Base-by-base conservation (phyloP, 2,888 invertebrate species). In the Athripsodes cinereus region DNA sequence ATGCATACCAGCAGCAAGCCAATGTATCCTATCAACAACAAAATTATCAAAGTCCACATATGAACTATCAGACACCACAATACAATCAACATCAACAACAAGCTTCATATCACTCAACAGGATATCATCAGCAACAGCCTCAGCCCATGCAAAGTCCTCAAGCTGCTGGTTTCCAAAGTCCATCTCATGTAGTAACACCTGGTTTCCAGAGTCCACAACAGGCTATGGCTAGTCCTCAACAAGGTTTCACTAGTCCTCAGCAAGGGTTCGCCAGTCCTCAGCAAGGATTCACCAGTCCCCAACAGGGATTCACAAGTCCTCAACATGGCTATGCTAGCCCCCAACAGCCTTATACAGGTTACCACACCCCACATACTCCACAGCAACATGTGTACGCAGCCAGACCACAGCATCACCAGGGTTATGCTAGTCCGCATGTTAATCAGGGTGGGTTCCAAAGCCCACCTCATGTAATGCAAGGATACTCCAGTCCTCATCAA, bases 231-330 rank as follows among this genome's bases (percentile, higher is more conserved):
- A 67, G 72, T 49, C 72, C 74, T 11, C 73, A 74, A 22, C 71
- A 71, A 19, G 78, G 74, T 49, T 78, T 74, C 58, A 75, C 73
- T 61, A 79, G 75, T 63, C 77, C 75, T 6, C 73, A 74, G 52
- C 77, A 74, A 50, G 62, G 62, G 6, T 62, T 55, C 21, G 46
- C 59, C 21, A 59, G 59, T 53, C 63, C 63, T 19, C 63, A 63
- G 40, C 62, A 56, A 22, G 59, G 62, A 1, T 60, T 49, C 21
- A 35, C 55, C n/a, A 59, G 57, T 52, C 58, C 62, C 3, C 62
- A 60, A 20, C 60, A 55, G 21, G 58, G 55, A 2, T 62, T 56
- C n/a, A 19, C 56, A 13, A 58, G 53, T 22, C 55, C 58, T 22
- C 62, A 62, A 31, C 62, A 59, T 18, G 57, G 46, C 5, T 62